Percentiles rank a stretch among this genome's conserved stretches.
These are phyloP conservation scores for Cardinalis cardinalis DNA, from an alignment of 2,113 vertebrate genomes.

Conservation along the genomic window DNA sequence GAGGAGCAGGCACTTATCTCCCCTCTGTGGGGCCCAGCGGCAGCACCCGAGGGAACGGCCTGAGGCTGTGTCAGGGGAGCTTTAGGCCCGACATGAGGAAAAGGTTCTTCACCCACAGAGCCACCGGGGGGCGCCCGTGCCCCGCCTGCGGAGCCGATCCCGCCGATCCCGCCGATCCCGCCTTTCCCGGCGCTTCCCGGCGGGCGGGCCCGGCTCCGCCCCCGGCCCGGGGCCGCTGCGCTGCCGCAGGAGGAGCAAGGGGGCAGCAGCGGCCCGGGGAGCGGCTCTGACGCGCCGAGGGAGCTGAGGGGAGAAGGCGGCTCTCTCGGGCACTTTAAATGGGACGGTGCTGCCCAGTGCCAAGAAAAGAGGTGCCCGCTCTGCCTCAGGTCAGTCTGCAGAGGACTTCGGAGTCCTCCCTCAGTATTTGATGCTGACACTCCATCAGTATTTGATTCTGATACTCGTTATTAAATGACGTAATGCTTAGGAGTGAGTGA, in stretches of 20 bases:
- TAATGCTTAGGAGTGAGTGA: background rate
- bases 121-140: background rate
- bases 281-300: accelerated
- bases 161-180: background rate
- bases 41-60: no score
- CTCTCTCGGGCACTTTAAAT: accelerated
- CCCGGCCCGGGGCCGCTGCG: background rate
- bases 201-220: accelerated
- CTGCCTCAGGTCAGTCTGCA: background rate
- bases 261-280: background rate
- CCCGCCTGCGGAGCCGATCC: background rate
- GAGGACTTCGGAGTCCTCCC: background rate
- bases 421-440: background rate
- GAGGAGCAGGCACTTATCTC: background rate
- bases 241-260: accelerated
- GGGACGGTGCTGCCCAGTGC: background rate
- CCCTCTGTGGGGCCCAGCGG: background rate
- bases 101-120: background rate
- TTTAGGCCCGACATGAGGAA: background rate
- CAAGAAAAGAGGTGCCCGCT: background rate
- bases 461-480: background rate
- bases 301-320: accelerated
- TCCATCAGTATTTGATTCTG: no score
- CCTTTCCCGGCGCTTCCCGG: accelerated
- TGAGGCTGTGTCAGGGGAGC: no score